Evolutionary conservation across 2,797 vertebrate genomes (phyloP).

Genomic region (Falco novaeseelandiae): DNA sequence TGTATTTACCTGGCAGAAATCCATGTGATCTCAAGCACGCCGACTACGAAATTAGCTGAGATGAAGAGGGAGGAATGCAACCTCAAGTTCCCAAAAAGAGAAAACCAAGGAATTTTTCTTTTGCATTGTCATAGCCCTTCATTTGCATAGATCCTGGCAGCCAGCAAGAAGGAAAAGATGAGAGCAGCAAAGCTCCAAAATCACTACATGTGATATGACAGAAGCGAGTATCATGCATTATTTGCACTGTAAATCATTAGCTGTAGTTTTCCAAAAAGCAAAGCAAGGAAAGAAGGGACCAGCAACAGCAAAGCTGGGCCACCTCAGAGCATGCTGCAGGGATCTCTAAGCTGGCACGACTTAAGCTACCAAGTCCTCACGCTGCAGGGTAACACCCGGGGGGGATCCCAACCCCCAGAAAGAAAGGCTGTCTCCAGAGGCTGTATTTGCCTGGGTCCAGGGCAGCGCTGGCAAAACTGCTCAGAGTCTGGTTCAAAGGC

Average conservation of each 20-base stretch:
- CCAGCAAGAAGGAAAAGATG: not conserved
- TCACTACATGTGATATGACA: not conserved
- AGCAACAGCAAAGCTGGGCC: not conserved
- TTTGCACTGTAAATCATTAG: not conserved
- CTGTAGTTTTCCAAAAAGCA: not conserved
- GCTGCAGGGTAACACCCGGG: not conserved
- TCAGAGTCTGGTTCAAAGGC: not conserved
- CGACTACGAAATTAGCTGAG: constrained; percentile 9
- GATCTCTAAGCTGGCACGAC: not conserved
- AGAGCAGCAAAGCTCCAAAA: constrained; percentile 13
- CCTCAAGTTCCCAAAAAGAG: not conserved
- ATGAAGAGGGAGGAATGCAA: not conserved
- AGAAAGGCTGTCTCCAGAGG: not conserved
- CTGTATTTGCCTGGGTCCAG: not conserved
- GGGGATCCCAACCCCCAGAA: not conserved
- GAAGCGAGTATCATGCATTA: not conserved
- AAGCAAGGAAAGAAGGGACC: not conserved
- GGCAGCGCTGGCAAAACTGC: not conserved
- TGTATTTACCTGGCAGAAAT: constrained; percentile 41
- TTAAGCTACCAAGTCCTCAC: not conserved
- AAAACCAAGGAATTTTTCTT: constrained; percentile 17
- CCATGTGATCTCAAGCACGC: not conserved
- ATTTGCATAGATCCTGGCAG: not conserved
- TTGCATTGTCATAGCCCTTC: not conserved
- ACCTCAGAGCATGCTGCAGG: not conserved